A percentile compares a stretch with the other conserved stretches of the same genome.
These are phyloP conservation scores for Acanthosepion pharaonis DNA, from an alignment of 2,888 invertebrate species.

Conservation along the genomic window DNA sequence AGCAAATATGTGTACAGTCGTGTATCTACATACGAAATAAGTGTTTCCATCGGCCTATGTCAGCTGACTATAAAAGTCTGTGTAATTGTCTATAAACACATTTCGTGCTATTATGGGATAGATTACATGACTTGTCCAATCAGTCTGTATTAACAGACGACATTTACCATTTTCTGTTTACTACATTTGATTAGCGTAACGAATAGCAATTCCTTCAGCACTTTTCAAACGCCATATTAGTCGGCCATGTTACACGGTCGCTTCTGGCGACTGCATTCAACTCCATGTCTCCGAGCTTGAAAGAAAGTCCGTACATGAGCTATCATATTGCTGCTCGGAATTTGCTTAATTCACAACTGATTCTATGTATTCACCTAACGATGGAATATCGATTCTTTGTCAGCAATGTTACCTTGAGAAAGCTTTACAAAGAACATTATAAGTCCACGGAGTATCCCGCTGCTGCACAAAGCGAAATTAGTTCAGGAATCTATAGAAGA, in stretches of 20 bases:
- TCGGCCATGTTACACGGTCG: neutral
- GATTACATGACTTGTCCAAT: neutral
- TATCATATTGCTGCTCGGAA: neutral
- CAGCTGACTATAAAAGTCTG: too few species aligned
- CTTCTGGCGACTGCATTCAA: neutral
- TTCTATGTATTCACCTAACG: neutral
- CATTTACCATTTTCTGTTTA: neutral
- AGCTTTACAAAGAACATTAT: too few species aligned
- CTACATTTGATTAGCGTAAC: neutral
- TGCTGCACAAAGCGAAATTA: too few species aligned
- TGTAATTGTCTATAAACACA: too few species aligned
- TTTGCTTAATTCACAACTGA: neutral
- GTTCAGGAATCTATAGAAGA: too few species aligned
- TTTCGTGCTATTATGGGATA: neutral
- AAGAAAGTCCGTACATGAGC: neutral
- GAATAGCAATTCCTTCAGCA: neutral
- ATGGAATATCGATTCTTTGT: too few species aligned
- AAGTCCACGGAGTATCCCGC: too few species aligned
- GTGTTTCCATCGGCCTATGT: too few species aligned
- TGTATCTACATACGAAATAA: too few species aligned
- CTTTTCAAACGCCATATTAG: neutral
- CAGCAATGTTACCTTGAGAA: too few species aligned
- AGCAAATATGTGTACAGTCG: too few species aligned
- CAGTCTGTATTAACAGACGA: neutral
- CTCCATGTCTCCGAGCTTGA: neutral